phyloP scores from a whole-genome alignment of 1,140 invertebrate genomes.

The Bombyx mandarina region DNA sequence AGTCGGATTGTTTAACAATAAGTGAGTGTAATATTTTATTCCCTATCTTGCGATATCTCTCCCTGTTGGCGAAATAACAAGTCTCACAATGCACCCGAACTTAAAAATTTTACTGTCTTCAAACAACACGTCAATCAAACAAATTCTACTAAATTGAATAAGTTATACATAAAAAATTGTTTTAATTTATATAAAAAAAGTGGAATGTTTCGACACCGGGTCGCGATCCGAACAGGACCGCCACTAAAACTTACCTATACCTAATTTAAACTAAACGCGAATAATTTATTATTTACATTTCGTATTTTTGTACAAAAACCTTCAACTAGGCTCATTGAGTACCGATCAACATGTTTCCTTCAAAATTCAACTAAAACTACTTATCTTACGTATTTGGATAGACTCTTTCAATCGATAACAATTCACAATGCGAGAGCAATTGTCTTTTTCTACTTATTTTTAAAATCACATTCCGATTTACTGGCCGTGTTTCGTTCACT shows the following conservation, averaged over 20 bases:
- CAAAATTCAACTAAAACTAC: slow-evolving; percentile 37
- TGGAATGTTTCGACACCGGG: slow-evolving; percentile 40
- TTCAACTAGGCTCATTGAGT: slow-evolving; percentile 41
- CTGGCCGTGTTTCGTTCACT: slow-evolving; percentile 52
- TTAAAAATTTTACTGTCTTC: slow-evolving; percentile 31
- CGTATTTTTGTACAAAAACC: slow-evolving; percentile 53
- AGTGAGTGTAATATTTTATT: too few relatives aligned
- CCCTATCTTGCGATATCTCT: too few relatives aligned
- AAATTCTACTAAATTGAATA: slow-evolving; percentile 60
- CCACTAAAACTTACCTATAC: slow-evolving; percentile 39
- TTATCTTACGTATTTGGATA: slow-evolving; percentile 70
- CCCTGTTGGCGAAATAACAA: slow-evolving; percentile 5
- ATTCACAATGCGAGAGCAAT: slow-evolving; percentile 35
- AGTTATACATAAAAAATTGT: slow-evolving; percentile 55
- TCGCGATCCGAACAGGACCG: slow-evolving; percentile 33
- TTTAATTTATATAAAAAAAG: slow-evolving; percentile 38
- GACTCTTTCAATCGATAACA: slow-evolving; percentile 63
- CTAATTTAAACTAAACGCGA: slow-evolving; percentile 32
- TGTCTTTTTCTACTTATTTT: slow-evolving; percentile 31
- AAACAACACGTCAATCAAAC: slow-evolving; percentile 41
- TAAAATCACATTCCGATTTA: slow-evolving; percentile 59
- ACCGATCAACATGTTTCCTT: slow-evolving; percentile 34
- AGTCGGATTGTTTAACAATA: too few relatives aligned
- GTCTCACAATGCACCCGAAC: slow-evolving; percentile 45
- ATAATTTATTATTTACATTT: slow-evolving; percentile 68